Evolutionary conservation across 2,888 invertebrate genomes (phyloP), one percentile per base, ranked within the genome.

Genomic region (Patella depressa): DNA sequence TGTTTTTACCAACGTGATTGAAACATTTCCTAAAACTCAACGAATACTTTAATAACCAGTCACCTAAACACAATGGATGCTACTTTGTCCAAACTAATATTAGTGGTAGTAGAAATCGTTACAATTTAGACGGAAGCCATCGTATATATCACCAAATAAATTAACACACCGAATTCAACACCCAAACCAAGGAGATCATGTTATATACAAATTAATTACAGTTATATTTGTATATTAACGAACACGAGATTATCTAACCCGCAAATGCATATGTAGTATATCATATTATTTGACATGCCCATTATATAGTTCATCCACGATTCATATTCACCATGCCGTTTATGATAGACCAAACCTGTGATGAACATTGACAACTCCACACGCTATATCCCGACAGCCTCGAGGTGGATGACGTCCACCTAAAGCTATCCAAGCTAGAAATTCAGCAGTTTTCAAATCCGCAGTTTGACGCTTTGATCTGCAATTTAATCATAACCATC

Each of bases 351-450:
- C 72, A 55, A 76, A 85, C 85, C 85, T 84, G 53, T 77, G 70
- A 65, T 77, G 74, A 15, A 85, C 77, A 79, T 85, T 84, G 17
- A 85, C 85, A 14, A 84, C 76, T 29, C 85, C 85, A 79, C 85
- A 85, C 15, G 82, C 85, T 9, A 85, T 79, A 5, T 77, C 70
- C 12, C 73, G 65, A 78, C 85, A 85, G 19, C 81, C 84, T 3
- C 72, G 71, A 12, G 76, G 69, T 7, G 81, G 80, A 14, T 78
- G 70, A 69, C 78, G 75, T 12, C 85, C 83, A 29, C 81, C 81
- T n/a, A 84, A 75, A 3, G 84, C 84, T 15, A 85, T 84, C 85
- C 81, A 84, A 14, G 85, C 85, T 76, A 82, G 76, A 71, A 83
- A 83, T 71, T 84, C 85, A 0, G 85, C 83, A 15, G 84, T 80